Base-by-base conservation (phyloP, 2,888 invertebrate genomes). In the Volucella inanis region DNA sequence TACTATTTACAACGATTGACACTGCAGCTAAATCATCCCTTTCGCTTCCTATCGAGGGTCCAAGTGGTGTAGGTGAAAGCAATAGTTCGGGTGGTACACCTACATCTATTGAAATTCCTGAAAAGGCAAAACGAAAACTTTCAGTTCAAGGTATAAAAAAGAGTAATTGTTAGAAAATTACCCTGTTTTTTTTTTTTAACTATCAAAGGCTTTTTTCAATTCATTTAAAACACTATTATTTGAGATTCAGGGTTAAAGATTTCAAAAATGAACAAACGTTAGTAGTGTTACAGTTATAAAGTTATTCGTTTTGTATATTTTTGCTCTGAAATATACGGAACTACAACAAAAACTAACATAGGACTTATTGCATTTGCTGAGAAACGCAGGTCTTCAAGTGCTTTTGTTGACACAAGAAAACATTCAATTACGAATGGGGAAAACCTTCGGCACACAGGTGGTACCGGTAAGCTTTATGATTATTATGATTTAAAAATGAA, bases 351-450 rank as follows among this genome's bases (percentile, higher is more conserved):
- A n/a, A 18, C 14, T 55, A 10, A 80, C 72, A 43, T 79, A 92
- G 92, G 92, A 87, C 88, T 92, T 18, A 92, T 92, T 88, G 91
- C 91, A 82, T 92, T 92, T 88, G 92, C 92, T 84, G 92, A 92
- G 87, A 89, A 91, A 87, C 89, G 92, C 15, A 90, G 92, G 80
- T 91, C 92, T 61, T 92, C 92, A 11, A 92, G 91, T 77, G 91
- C 92, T 87, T 91, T 92, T 86, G 88, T 90, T 64, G 92, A 92
- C 74, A 89, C 90, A 74, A 90, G 92, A 87, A 92, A 92, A 87
- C 89, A 91, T 80, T 92, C 92, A 84, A 90, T 92, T 61, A 91
- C 92, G 68, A 91, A 90, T 87, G 91, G 91, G 45, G 92, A 92
- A 88, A 91, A 91, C 89, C 91, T 92, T 89, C 91, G 92, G 82